Base-by-base conservation (phyloP, 1,140 invertebrate genomes). In the Drosophila eugracilis region DNA sequence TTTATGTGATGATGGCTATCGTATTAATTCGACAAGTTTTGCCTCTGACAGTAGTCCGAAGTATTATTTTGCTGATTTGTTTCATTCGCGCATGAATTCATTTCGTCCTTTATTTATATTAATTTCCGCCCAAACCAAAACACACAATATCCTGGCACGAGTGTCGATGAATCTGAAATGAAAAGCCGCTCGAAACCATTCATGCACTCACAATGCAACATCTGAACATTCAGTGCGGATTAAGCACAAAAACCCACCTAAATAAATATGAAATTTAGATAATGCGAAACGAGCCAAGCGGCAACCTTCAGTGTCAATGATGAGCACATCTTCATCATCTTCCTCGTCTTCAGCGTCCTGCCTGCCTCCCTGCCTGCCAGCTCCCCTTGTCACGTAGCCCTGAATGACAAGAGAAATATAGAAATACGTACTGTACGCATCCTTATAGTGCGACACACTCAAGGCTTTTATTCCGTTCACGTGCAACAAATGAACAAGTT, bases 401-500 rank as follows among this genome's bases (percentile, higher is more conserved):
- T 65, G 42, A 79, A 76, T 81, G 66, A 49, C 57, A 55, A 39
- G 39, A 55, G 12, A 71, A 81, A 79, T 76, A 75, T 70, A 71
- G 57, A 80, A 75, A 71, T 72, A 77, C 66, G 65, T 55, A 69
- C 70, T 75, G 67, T 53, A 28, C 21, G 36, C 34, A 67, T 60
- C 66, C 45, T 32, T 70, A 47, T 26, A 22, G 63, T 52, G 42
- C 17, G 28, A 32, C 45, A 50, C 48, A 39, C 55, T 76, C 63
- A 75, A 76, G 65, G 36, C 53, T 55, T 76, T 65, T 60, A 78
- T 81, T 73, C 78, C 30, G 74, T 62, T 45, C 78, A 83, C 78
- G 78, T 81, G 79, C 79, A 83, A 63, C 75, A 74, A 72, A 81
- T 81, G 73, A 84, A 78, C 79, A 78, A 81, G 78, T 81, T 81